Percentiles rank a stretch among this genome's conserved stretches.
Conservation (phyloP, 2,888 invertebrate genomes). For the Meteorus cinctellus region DNA sequence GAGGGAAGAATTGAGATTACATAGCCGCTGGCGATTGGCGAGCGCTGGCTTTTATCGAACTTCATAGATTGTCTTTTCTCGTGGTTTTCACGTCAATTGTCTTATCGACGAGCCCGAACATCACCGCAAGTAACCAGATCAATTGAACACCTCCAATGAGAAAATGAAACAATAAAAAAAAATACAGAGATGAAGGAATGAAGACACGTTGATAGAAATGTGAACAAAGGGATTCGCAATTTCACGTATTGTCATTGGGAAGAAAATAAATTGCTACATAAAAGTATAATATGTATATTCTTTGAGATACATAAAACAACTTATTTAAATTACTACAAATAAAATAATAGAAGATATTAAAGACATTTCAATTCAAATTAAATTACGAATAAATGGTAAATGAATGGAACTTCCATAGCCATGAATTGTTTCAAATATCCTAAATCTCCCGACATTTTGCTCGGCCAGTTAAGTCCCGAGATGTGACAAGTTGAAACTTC, state of each 20-base stretch:
- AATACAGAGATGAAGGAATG: background rate
- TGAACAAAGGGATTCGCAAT: slow-evolving; percentile 17
- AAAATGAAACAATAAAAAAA: slow-evolving; percentile 19
- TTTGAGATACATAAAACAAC: background rate
- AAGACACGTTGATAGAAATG: background rate
- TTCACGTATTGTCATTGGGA: background rate
- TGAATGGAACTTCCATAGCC: background rate
- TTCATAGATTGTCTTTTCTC: slow-evolving; percentile 21
- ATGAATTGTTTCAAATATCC: background rate
- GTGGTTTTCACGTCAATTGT: slow-evolving; percentile 21
- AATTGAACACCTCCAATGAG: slow-evolving; percentile 21
- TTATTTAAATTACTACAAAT: slow-evolving; percentile 3
- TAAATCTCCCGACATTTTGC: background rate
- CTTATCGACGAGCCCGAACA: slow-evolving; percentile 9
- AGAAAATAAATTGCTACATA: slow-evolving; percentile 8
- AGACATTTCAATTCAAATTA: background rate
- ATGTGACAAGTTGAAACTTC: background rate
- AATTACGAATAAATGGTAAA: background rate
- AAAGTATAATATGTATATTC: background rate
- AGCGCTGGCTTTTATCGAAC: slow-evolving; percentile 10
- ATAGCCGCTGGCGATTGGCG: slow-evolving; percentile 18
- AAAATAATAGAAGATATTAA: background rate
- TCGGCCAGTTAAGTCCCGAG: background rate
- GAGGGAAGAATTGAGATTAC: background rate
- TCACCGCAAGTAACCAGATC: slow-evolving; percentile 15